Evolutionary conservation across 2,888 invertebrate genomes (phyloP).

Genomic region (Balanococcus diminutus): DNA sequence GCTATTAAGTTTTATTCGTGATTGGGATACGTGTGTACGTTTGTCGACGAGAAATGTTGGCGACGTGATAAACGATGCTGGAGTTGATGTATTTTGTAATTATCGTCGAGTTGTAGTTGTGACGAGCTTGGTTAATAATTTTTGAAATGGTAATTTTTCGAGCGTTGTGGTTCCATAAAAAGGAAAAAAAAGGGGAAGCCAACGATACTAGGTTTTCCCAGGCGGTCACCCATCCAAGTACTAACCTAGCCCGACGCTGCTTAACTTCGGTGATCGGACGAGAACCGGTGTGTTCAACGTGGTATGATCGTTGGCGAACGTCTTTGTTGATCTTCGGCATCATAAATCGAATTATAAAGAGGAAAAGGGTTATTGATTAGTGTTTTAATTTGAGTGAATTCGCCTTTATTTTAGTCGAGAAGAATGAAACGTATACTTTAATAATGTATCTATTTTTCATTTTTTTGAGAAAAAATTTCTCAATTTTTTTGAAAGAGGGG

Average conservation of each 20-base stretch:
- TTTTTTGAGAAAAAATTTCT: no score
- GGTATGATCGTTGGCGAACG: not conserved
- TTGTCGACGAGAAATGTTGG: not conserved
- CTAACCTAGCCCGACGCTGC: slow-evolving; percentile 27
- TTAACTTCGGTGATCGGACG: slow-evolving; percentile 43
- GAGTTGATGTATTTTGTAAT: not conserved
- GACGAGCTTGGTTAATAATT: not conserved
- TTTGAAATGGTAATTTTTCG: no score
- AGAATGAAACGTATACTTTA: no score
- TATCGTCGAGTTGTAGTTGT: not conserved
- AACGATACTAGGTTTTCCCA: slow-evolving; percentile 22
- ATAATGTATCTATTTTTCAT: no score
- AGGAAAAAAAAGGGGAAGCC: not conserved
- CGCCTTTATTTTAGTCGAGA: no score
- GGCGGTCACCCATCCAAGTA: slow-evolving; percentile 41
- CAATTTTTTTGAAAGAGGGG: no score
- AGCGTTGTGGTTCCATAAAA: no score
- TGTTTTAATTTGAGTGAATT: no score
- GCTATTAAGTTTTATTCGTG: not conserved
- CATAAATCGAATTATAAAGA: no score
- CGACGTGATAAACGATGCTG: not conserved
- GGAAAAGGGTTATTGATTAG: no score
- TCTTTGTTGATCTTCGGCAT: no score
- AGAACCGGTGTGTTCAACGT: slow-evolving; percentile 29
- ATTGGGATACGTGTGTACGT: not conserved